Evolutionary conservation across 2,113 vertebrate genomes (phyloP).

Genomic region (Dolichotis patagonum): DNA sequence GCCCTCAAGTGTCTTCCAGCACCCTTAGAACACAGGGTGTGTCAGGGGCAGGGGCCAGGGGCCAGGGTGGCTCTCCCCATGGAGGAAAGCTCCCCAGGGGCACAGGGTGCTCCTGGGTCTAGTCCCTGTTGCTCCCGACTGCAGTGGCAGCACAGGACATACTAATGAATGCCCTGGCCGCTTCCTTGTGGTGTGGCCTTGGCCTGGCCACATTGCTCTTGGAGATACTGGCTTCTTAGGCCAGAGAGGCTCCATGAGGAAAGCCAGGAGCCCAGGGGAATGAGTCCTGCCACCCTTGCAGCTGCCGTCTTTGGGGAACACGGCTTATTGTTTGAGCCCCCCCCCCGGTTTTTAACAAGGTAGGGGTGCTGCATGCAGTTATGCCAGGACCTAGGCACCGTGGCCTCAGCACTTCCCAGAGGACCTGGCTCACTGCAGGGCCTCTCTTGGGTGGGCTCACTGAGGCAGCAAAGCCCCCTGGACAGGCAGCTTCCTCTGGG

Average conservation of each 20-base stretch:
- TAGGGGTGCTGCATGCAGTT: background rate
- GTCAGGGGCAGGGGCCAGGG: too few species aligned
- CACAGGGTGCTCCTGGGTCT: background rate
- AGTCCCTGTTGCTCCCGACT: rapidly evolving
- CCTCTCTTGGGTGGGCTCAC: background rate
- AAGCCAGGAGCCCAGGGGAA: rapidly evolving
- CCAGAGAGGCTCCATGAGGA: background rate
- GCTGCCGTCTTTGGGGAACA: background rate
- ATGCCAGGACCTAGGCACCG: background rate
- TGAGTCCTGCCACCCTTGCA: rapidly evolving
- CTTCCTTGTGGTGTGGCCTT: background rate
- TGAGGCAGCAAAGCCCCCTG: background rate
- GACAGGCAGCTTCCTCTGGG: background rate
- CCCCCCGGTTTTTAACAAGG: rapidly evolving
- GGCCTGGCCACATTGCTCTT: rapidly evolving
- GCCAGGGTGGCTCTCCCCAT: background rate
- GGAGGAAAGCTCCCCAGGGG: background rate
- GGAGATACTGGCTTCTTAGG: background rate
- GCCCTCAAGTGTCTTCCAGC: background rate
- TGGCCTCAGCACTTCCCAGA: background rate
- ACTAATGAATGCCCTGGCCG: background rate
- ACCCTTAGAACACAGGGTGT: too few species aligned
- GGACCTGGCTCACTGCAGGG: background rate
- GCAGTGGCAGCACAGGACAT: background rate
- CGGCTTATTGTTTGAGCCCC: rapidly evolving